Evolutionary conservation across 2,113 vertebrate species (phyloP), one percentile per base, ranked within the genome.

Genomic region (Oreocharis arfaki): DNA sequence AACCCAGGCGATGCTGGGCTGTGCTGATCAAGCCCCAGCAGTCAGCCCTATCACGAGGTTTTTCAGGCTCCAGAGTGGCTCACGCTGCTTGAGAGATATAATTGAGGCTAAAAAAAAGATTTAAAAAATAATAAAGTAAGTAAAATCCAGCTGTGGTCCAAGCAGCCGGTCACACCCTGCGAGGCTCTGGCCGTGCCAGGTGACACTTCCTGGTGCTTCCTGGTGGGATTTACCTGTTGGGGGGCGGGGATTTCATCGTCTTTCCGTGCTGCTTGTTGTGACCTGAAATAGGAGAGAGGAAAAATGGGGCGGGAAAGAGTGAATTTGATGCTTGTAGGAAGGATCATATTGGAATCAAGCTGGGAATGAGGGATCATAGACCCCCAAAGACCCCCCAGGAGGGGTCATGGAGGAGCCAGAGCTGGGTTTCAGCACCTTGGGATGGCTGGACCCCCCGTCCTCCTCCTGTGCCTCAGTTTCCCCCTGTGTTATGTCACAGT

Each of bases 381-480:
- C 1, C 12, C n/a, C 47, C 17, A 14, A 37, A 42, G 6, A 11
- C 1, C 18, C 12, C 4, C 10, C 30, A 10, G 33, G 41, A 26
- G 12, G 13, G 18, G 21, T 7, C 3, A 7, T 1, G 32, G 3
- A 1, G 61, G 59, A 28, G 70, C 14, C 10, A 4, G 32, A 2
- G 1, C 1, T 10, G n/a, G 19, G 16, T 4, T 6, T 8, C 28
- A 28, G 67, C 8, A 2, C 12, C 26, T 4, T 1, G 3, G 50
- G 10, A 8, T 16, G 50, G n/a, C 57, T 3, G 1, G 4, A 9
- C 3, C 13, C 47, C n/a, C 32, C 10, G 1, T 2, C 4, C 64
- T 19, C 5, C 71, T 39, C 19, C 8, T 0, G 0, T 67, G 84
- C 76, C 52, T 79, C 79, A 7, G 69, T 87, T 86, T 86, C 76